Conservation (phyloP, 2,888 invertebrate genomes). For the Eupithecia subumbrata region DNA sequence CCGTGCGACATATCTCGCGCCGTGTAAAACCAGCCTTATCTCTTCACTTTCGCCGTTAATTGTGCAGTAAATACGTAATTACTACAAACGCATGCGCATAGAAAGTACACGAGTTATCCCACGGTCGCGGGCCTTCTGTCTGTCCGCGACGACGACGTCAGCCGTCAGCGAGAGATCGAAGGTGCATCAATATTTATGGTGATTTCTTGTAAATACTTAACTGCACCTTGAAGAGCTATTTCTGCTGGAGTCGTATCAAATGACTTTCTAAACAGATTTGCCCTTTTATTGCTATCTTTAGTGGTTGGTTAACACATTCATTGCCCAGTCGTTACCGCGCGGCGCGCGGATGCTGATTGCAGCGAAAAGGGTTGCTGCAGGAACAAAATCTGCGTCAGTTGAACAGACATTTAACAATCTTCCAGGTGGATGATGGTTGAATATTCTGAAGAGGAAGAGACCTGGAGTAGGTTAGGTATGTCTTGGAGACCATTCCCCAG, state of each 20-base stretch:
- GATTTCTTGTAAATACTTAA: not conserved
- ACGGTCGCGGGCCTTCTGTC: conserved; percentile 41
- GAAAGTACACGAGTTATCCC: conserved; percentile 44
- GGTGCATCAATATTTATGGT: not conserved
- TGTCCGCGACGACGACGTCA: not conserved
- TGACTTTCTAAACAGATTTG: not conserved
- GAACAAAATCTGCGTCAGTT: too few relatives aligned
- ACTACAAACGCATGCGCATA: conserved; percentile 39
- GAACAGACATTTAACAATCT: too few relatives aligned
- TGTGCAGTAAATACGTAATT: conserved; percentile 50
- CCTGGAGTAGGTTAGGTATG: too few relatives aligned
- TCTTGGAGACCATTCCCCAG: too few relatives aligned
- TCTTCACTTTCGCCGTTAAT: conserved; percentile 58
- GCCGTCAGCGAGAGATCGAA: not conserved
- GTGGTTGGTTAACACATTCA: too few relatives aligned
- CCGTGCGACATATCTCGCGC: not conserved
- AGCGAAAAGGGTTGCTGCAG: too few relatives aligned
- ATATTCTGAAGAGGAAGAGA: too few relatives aligned
- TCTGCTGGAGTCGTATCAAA: not conserved
- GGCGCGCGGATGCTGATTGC: too few relatives aligned
- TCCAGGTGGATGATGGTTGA: too few relatives aligned
- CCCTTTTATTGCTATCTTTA: not conserved
- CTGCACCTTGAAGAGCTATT: not conserved
- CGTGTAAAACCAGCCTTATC: conserved; percentile 41
- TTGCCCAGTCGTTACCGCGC: too few relatives aligned